Evolutionary conservation across 2,113 vertebrate species (phyloP).

Genomic region (Passer montanus): DNA sequence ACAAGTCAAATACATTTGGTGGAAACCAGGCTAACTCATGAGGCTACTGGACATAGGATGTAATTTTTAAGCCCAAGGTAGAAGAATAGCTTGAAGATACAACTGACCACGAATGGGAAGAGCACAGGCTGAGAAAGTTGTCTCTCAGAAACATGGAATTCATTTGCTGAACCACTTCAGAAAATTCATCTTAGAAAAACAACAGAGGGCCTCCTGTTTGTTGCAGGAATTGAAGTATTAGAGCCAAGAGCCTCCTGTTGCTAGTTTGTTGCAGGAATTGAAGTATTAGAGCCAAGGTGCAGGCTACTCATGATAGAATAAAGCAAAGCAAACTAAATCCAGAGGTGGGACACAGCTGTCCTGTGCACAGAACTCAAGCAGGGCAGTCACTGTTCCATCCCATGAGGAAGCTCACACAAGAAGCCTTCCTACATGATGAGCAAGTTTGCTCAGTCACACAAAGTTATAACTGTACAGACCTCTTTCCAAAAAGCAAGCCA

Average conservation of each 20-base stretch:
- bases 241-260: not conserved
- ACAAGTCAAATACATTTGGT: not conserved
- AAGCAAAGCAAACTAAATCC: not conserved
- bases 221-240: not conserved
- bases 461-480: not conserved
- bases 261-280: not conserved
- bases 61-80: not conserved
- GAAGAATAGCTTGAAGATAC: not conserved
- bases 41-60: rapidly evolving
- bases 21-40: not conserved
- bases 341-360: not conserved
- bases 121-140: not conserved
- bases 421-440: not conserved
- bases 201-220: not conserved
- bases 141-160: not conserved
- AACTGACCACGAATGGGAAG: not conserved
- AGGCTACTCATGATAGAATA: not conserved
- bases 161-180: not conserved
- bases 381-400: not conserved
- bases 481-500: not conserved
- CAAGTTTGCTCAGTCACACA: not conserved
- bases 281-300: not conserved
- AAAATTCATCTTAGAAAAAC: not conserved
- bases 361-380: not conserved
- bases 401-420: not conserved